A percentile compares a stretch with the other conserved stretches of the same genome.
Evolutionary conservation across 2,113 vertebrate genomes (phyloP).

Genomic region (Coptodon bakossiorum): DNA sequence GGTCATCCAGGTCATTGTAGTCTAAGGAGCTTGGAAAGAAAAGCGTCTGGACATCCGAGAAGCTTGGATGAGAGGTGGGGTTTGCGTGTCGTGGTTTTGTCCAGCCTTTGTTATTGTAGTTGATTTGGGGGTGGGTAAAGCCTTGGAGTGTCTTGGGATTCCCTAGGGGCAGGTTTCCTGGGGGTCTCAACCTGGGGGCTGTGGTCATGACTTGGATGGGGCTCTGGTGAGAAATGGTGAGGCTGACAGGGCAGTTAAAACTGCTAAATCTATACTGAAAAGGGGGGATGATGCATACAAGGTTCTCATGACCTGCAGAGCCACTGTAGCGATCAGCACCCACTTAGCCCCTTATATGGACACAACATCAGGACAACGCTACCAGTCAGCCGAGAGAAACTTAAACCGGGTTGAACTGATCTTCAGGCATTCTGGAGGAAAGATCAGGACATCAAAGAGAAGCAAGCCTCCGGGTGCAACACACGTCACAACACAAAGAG

Average conservation of each 20-base stretch:
- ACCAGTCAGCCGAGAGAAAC: background rate
- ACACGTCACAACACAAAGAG: background rate
- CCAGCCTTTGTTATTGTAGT: background rate
- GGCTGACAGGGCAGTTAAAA: background rate
- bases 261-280: background rate
- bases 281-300: background rate
- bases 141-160: background rate
- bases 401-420: background rate
- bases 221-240: background rate
- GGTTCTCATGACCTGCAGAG: background rate
- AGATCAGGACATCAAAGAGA: background rate
- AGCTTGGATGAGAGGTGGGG: background rate
- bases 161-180: background rate
- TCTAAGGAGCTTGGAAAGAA: background rate
- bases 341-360: background rate
- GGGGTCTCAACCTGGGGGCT: background rate
- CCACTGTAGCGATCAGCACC: background rate
- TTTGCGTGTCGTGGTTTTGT: background rate
- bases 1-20: background rate
- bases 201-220: background rate
- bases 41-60: background rate
- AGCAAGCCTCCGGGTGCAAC: background rate
- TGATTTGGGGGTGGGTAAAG: background rate
- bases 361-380: background rate
- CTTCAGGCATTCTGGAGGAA: background rate